These are phyloP conservation scores for Artibeus lituratus DNA, from an alignment of 2,797 vertebrate genomes.

Conservation along the genomic window DNA sequence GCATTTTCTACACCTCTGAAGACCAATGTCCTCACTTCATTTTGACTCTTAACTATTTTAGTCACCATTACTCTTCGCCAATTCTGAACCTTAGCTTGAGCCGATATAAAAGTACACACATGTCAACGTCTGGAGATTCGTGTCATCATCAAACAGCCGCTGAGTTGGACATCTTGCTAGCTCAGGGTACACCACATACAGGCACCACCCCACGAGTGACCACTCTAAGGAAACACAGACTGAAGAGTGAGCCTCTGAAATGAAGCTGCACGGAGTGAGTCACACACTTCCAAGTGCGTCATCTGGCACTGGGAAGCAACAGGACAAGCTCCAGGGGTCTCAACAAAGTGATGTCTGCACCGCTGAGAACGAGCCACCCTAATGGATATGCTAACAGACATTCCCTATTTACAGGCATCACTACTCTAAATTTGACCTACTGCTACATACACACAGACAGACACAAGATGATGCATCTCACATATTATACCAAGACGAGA, in stretches of 20 bases:
- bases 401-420: conserved; percentile 66
- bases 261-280: background rate
- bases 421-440: conserved; percentile 54
- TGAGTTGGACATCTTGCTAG: conserved; percentile 5
- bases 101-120: conserved; percentile 25
- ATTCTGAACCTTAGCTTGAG: conserved; percentile 17
- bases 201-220: conserved; percentile 16
- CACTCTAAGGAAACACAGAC: background rate
- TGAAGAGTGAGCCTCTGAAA: conserved; percentile 31
- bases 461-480: conserved; percentile 39
- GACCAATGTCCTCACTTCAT: background rate
- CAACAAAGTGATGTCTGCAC: conserved; percentile 41
- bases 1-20: background rate
- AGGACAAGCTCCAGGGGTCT: conserved; percentile 53
- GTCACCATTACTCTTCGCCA: background rate
- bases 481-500: conserved; percentile 33
- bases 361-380: conserved; percentile 53
- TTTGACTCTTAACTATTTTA: conserved; percentile 32
- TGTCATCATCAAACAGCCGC: conserved; percentile 6
- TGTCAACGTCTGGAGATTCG: background rate
- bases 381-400: conserved; percentile 48
- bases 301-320: conserved; percentile 25
- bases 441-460: conserved; percentile 54
- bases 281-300: conserved; percentile 15
- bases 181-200: background rate